These are phyloP conservation scores for Patiria pectinifera DNA, from an alignment of 53 echinoderm and acorn worm genomes.

Conservation along the genomic window DNA sequence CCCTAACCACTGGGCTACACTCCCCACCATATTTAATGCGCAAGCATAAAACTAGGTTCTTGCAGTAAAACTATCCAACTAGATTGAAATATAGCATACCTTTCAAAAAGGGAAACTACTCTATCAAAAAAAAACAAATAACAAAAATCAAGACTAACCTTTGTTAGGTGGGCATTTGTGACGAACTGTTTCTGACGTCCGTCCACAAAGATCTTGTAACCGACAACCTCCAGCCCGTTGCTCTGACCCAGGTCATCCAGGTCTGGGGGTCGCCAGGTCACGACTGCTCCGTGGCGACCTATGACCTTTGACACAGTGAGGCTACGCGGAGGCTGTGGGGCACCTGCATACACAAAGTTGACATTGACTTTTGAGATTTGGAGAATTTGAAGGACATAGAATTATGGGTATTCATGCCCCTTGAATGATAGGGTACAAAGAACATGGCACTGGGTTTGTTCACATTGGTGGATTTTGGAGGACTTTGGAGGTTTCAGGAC, in stretches of 20 bases:
- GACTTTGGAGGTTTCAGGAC: no score
- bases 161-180: slow-evolving; percentile 87
- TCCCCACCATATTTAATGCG: no score
- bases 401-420: no score
- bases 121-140: background rate
- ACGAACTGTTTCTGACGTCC: slow-evolving; percentile 91
- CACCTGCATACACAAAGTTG: slow-evolving; percentile 35
- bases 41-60: background rate
- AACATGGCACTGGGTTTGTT: no score
- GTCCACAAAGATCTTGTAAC: slow-evolving; percentile 92
- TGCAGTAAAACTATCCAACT: background rate
- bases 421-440: no score
- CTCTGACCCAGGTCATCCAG: slow-evolving; percentile 82
- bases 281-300: slow-evolving; percentile 79
- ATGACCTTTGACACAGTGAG: slow-evolving; percentile 78
- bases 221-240: slow-evolving; percentile 85
- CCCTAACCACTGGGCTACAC: no score
- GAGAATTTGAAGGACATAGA: background rate
- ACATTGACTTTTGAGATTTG: background rate
- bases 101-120: background rate
- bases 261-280: slow-evolving; percentile 85
- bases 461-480: no score
- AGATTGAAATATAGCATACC: background rate
- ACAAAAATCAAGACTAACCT: slow-evolving; percentile 78
- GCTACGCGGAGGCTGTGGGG: slow-evolving; percentile 77